A percentile compares a stretch with the other conserved stretches of the same genome.
These are phyloP conservation scores for Papilio glaucus DNA, from an alignment of 1,140 invertebrate genomes.

Conservation along the genomic window DNA sequence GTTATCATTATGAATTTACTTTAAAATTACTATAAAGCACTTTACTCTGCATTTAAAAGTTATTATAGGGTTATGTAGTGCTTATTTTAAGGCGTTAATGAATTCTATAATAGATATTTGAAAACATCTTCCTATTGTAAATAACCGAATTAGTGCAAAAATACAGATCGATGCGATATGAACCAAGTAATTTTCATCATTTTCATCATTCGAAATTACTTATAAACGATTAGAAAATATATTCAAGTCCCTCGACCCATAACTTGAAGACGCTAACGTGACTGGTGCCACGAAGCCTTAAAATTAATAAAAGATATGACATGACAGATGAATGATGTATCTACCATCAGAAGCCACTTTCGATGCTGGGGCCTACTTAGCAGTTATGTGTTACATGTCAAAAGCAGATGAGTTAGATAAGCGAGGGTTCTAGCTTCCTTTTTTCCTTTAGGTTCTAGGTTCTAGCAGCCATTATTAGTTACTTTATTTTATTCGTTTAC, in stretches of 20 bases:
- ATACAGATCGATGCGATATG: neutral
- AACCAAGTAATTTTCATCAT: neutral
- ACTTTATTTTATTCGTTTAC: neutral
- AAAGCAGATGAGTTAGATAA: slow-evolving; percentile 13
- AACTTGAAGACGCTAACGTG: neutral
- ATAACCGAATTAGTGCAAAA: too few species aligned
- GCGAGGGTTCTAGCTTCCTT: neutral
- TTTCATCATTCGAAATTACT: neutral
- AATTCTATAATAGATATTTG: too few species aligned
- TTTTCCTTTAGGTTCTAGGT: too few species aligned
- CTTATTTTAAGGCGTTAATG: too few species aligned
- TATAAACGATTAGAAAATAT: neutral
- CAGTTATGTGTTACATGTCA: neutral
- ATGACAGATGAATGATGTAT: slow-evolving; percentile 13
- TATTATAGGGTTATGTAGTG: too few species aligned
- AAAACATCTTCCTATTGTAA: neutral
- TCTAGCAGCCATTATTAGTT: too few species aligned
- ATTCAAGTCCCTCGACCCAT: neutral
- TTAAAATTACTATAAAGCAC: too few species aligned
- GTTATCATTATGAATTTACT: too few species aligned
- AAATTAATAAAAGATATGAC: neutral
- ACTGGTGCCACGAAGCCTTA: neutral
- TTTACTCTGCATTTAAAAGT: too few species aligned
- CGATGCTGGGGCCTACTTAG: neutral
- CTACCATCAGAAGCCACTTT: neutral